Conservation (phyloP, 2,797 vertebrate genomes). For the Danio albolineatus region DNA sequence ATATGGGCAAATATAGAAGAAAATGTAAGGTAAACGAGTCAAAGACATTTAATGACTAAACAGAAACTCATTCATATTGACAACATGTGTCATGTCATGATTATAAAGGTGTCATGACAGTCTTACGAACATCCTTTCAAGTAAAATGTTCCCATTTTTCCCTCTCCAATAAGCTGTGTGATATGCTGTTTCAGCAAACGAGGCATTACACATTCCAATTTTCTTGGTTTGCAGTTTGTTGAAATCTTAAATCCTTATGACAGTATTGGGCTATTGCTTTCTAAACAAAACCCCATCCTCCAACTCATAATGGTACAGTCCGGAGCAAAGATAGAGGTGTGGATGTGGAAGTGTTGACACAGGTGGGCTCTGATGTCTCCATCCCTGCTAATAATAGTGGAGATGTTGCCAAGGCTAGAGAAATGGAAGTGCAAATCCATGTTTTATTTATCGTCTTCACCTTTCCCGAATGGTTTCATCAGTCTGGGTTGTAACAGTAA, state of each 20-base stretch:
- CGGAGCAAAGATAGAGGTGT: constrained; percentile 26
- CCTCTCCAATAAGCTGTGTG: not conserved
- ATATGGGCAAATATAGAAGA: too few relatives aligned
- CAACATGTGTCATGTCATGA: too few relatives aligned
- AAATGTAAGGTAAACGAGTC: too few relatives aligned
- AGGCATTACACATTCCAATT: not conserved
- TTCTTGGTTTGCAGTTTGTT: not conserved
- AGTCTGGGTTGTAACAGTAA: constrained; percentile 68
- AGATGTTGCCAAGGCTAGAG: constrained; percentile 67
- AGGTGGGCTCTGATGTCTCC: constrained; percentile 55
- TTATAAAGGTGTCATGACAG: too few relatives aligned
- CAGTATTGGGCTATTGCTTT: not conserved
- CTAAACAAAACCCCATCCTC: not conserved
- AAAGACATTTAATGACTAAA: too few relatives aligned
- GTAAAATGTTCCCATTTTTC: too few relatives aligned
- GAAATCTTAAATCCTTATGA: not conserved
- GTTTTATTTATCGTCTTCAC: constrained; percentile 76
- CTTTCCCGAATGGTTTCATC: constrained; percentile 72
- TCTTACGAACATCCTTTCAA: too few relatives aligned
- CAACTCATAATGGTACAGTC: constrained; percentile 6
- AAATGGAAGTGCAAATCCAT: constrained; percentile 65
- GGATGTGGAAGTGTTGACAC: constrained; percentile 49
- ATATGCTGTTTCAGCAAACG: not conserved
- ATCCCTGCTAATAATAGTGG: constrained; percentile 72
- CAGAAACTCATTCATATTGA: too few relatives aligned